Evolutionary conservation across 2,797 vertebrate genomes (phyloP), one percentile per base, ranked within the genome.

Genomic region (Acridotheres tristis): DNA sequence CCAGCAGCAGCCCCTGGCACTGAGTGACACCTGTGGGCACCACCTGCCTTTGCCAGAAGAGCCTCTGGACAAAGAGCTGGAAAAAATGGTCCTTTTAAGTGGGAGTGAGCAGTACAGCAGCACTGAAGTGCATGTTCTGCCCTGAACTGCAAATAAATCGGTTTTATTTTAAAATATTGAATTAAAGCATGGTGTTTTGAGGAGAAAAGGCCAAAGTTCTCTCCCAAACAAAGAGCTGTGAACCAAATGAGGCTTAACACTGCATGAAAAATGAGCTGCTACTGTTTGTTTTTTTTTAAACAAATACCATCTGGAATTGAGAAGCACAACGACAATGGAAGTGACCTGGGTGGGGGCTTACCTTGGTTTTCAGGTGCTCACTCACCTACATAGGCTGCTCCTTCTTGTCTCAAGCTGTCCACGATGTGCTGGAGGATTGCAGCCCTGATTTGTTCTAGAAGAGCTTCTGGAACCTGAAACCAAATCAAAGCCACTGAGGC

Each of bases 361-460:
- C 62, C 62, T 86, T 57, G 71, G 3, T 50, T 66, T 73, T 43
- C 85, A 68, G 38, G 36, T 22, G 53, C 97, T 97, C 94, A 77
- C 98, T 98, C 90, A 98, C 99, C 99, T 69, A 98, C 96, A 57
- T 99, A 99, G 5, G 98, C 98, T 32, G 94, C 77, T n/a, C 98
- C 99, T 92, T 99, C 98, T 93, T 98, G 97, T 75, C 93, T 98
- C 98, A 99, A 98, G 59, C 98, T 98, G 20, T 99, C 98, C 83
- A 99, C 96, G 0, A 99, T 94, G 86, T 97, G 98, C 97, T 99
- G 98, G 50, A 99, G 98, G 59, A 99, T 92, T 1, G 92, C 93
- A 77, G 88, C 96, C 88, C 87, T 98, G 96, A 99, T 98, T 58
- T 98, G 97, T 92, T 98, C 97, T 34, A 98, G 98, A 80, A 98